Percentiles rank a stretch among this genome's conserved stretches.
phyloP scores from a whole-genome alignment of 1,140 invertebrate genomes.

The Pristionchus pacificus region DNA sequence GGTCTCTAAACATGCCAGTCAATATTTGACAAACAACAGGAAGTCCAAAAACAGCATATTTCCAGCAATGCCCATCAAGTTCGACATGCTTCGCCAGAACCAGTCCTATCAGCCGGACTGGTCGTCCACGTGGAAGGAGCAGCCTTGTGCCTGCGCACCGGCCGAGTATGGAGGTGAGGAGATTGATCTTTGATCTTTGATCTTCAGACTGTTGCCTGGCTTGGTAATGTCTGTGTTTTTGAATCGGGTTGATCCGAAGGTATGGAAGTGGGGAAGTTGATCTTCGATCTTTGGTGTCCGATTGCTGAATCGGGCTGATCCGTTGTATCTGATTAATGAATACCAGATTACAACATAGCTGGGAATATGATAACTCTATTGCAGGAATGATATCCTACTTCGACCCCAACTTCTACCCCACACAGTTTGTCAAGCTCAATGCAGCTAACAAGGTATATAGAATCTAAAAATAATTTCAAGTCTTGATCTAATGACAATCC shows the following conservation, averaged over 20 bases:
- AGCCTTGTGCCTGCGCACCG: constrained; percentile 49
- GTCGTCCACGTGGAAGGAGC: constrained; percentile 49
- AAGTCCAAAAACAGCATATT: too few species aligned
- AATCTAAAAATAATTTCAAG: too few species aligned
- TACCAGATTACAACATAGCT: not conserved
- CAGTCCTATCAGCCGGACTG: constrained; percentile 53
- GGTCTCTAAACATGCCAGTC: too few species aligned
- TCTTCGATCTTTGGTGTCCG: not conserved
- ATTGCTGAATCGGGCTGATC: not conserved
- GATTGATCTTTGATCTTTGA: too few species aligned
- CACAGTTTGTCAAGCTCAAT: constrained; percentile 44
- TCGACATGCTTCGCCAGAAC: constrained; percentile 46
- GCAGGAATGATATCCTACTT: constrained; percentile 46
- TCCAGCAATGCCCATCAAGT: constrained; percentile 46
- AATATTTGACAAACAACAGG: too few species aligned
- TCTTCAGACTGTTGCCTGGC: not conserved
- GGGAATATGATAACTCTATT: not conserved
- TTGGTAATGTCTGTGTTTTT: not conserved
- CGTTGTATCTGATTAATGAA: not conserved
- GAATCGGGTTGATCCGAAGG: too few species aligned
- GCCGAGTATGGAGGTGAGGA: constrained; percentile 39
- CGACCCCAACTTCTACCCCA: constrained; percentile 50
- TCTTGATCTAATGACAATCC: too few species aligned
- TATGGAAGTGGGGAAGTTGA: constrained; percentile 15
- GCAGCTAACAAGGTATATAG: constrained; percentile 39